Evolutionary conservation across 2,888 invertebrate genomes (phyloP), one percentile per base, ranked within the genome.

Genomic region (Euclidia mi): DNA sequence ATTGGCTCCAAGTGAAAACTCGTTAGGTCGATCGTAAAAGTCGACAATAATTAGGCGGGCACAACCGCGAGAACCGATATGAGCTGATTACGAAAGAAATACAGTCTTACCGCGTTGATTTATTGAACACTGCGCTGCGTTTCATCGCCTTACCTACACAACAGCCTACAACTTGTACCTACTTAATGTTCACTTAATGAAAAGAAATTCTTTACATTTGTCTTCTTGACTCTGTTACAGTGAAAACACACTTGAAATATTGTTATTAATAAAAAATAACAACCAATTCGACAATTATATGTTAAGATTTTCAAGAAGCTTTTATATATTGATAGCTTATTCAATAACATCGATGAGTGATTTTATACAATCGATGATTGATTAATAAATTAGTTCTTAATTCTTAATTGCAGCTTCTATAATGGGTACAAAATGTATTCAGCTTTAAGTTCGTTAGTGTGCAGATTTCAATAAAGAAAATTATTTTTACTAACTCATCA

Each of bases 41-140:
- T 94, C 93, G 89, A 91, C 92, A 92, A 92, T 94, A 93, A 94
- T 94, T 94, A 93, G 92, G 90, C 90, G 88, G 89, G 83, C 88
- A 88, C 90, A 90, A 89, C 92, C 87, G 88, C 90, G 84, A 87
- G 88, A 88, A 79, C 84, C 91, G 92, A 93, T 93, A 94, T 91
- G 91, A 92, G 92, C 92, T 92, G 92, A 94, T 94, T 92, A 92
- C 91, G 91, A 90, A 92, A 94, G 92, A 93, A 93, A 92, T 92
- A 93, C 92, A 92, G 88, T 91, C 92, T 90, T 88, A 87, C 87
- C 79, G 78, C 81, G 87, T 90, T 93, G 93, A 93, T 93, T 93
- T 93, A 93, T 92, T 87, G 88, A 76, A 78, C 79, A 79, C 82
- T 47, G 73, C 80, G 83, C 71, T 82, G 78, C 79, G 89, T 85